Evolutionary conservation across 2,113 vertebrate genomes (phyloP), one percentile per base, ranked within the genome.

Genomic region (Meleagris gallopavo): DNA sequence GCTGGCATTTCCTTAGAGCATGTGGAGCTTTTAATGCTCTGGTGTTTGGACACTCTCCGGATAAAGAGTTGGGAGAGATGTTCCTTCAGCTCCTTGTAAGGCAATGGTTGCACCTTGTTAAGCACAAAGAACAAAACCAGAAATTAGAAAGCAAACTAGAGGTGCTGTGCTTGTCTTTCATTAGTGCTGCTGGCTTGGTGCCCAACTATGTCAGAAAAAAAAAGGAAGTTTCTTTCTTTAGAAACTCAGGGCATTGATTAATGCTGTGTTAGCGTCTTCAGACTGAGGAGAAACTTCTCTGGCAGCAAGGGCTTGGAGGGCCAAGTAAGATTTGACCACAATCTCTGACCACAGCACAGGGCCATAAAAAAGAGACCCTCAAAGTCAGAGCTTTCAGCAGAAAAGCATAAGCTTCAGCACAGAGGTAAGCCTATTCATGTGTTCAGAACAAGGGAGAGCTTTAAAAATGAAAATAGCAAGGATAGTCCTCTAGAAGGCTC

Each of bases 111-210:
- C 48, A 81, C 70, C 92, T 86, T 88, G 46, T 87, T 96, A 90
- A 84, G 69, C 82, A 73, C 79, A 75, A 70, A 75, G 62, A 89
- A 93, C 79, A 96, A 97, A 97, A 93, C 27, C 76, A 97, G 87
- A 90, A 91, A 81, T 43, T 1, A 21, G 41, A 61, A 57, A 86
- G 27, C 77, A 88, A 94, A 89, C 67, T 82, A 76, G 67, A 93
- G 81, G 43, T 22, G 74, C 72, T 14, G 43, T 89, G 77, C 70
- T 92, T 93, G 74, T 84, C 34, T 95, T 94, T 92, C 83, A 87
- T 95, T 92, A 92, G 52, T 72, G 21, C 20, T 72, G 82, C 93
- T 95, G 92, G 89, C 80, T 85, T 95, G 61, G 40, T 94, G 78
- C 71, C 87, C 88, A 94, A 77, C 73, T 87, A 82, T 80, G 66